phyloP scores from a whole-genome alignment of 2,113 vertebrate species.

The Takifugu bimaculatus region DNA sequence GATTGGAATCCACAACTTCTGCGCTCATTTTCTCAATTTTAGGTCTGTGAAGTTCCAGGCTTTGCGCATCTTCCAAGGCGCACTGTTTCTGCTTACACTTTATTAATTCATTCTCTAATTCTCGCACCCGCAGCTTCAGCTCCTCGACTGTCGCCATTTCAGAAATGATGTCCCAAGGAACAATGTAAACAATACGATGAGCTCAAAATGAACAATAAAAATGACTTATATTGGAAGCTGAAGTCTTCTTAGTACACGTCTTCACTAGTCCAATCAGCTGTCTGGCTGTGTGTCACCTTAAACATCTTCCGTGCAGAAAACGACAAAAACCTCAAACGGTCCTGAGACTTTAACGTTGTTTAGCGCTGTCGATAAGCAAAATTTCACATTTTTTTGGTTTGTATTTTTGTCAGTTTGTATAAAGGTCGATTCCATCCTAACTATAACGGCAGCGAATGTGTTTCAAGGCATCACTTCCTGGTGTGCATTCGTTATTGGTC shows the following conservation, averaged over 20 bases:
- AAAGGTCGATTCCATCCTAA: background rate
- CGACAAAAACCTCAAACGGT: background rate
- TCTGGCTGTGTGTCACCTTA: constrained; percentile 32
- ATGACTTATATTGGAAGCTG: background rate
- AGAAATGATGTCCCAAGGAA: background rate
- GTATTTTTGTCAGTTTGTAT: too few species aligned
- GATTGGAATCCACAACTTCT: constrained; percentile 92
- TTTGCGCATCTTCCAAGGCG: constrained; percentile 47
- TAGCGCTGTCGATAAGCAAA: background rate
- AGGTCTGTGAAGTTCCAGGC: constrained; percentile 55
- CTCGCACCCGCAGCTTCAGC: constrained; percentile 79
- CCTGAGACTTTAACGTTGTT: background rate
- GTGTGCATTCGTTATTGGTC: constrained; percentile 16
- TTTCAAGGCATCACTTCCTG: background rate
- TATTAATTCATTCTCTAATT: constrained; percentile 84
- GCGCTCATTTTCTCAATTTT: constrained; percentile 87
- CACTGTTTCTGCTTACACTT: constrained; percentile 69
- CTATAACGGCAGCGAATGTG: background rate
- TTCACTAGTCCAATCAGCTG: constrained; percentile 52
- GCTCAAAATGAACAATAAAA: background rate
- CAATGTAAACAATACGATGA: background rate
- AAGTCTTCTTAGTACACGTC: constrained; percentile 64
- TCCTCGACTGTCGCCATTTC: constrained; percentile 75
- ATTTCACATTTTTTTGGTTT: too few species aligned
- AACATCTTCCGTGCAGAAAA: constrained; percentile 56